These are phyloP conservation scores for Pseudonaja textilis DNA, from an alignment of 2,113 vertebrate genomes.

Conservation along the genomic window DNA sequence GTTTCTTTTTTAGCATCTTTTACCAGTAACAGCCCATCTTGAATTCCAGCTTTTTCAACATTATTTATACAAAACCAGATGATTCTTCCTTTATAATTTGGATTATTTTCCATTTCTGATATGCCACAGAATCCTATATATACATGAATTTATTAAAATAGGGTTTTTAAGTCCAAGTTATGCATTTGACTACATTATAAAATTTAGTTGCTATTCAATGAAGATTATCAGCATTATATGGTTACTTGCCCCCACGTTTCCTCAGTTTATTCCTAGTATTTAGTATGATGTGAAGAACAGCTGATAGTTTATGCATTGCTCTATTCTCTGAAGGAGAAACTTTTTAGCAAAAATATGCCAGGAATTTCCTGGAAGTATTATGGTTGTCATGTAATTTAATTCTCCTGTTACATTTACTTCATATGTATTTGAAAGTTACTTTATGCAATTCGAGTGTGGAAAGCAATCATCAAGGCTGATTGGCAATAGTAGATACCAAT, in stretches of 20 bases:
- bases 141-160: not conserved
- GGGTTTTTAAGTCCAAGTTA: not conserved
- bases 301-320: not conserved
- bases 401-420: not conserved
- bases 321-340: not conserved
- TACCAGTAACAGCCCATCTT: not conserved
- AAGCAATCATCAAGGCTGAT: not conserved
- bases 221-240: not conserved
- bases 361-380: not conserved
- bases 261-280: not conserved
- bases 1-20: not conserved
- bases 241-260: not conserved
- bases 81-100: not conserved
- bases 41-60: not conserved
- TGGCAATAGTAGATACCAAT: not conserved
- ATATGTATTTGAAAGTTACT: not conserved
- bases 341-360: not conserved
- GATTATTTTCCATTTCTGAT: not conserved
- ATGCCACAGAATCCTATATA: not conserved
- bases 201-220: not conserved
- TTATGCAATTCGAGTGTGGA: not conserved
- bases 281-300: not conserved
- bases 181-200: not conserved
- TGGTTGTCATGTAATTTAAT: not conserved
- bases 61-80: not conserved